phyloP scores from a whole-genome alignment of 2,888 invertebrate species.

The Thera obeliscata region DNA sequence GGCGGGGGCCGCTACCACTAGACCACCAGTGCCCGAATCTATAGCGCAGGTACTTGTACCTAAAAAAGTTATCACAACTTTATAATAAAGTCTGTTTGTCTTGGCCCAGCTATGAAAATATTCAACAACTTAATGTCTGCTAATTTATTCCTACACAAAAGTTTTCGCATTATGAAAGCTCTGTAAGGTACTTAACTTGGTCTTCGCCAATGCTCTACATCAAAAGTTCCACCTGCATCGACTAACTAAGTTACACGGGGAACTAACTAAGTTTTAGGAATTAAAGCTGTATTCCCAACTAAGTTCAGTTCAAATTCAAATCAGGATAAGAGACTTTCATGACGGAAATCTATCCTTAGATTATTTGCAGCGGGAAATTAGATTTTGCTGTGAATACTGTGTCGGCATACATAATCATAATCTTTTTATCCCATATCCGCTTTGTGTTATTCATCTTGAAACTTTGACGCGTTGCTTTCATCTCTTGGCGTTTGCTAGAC shows the following conservation, averaged over 20 bases:
- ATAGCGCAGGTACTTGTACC: too few relatives aligned
- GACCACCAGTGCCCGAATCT: background rate
- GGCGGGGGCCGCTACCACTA: too few relatives aligned
- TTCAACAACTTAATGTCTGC: conserved; percentile 1
- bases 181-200: conserved; percentile 19
- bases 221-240: conserved; percentile 28
- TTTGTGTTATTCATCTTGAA: too few relatives aligned
- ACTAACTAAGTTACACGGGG: conserved; percentile 25
- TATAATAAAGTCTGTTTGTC: background rate
- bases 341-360: conserved; percentile 7
- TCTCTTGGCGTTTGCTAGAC: too few relatives aligned
- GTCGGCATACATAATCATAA: background rate
- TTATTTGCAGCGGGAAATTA: conserved; percentile 14
- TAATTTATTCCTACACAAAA: conserved; percentile 13
- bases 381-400: background rate
- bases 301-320: conserved; percentile 15
- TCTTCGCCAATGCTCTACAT: conserved; percentile 29
- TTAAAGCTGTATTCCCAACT: conserved; percentile 18
- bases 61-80: background rate
- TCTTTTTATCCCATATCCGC: background rate
- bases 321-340: background rate
- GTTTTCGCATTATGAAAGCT: conserved; percentile 19
- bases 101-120: conserved; percentile 4
- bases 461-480: too few relatives aligned
- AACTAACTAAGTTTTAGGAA: conserved; percentile 13